These are phyloP conservation scores for Gisinianus flammeolus DNA, from an alignment of 2,888 invertebrate genomes.

Conservation along the genomic window DNA sequence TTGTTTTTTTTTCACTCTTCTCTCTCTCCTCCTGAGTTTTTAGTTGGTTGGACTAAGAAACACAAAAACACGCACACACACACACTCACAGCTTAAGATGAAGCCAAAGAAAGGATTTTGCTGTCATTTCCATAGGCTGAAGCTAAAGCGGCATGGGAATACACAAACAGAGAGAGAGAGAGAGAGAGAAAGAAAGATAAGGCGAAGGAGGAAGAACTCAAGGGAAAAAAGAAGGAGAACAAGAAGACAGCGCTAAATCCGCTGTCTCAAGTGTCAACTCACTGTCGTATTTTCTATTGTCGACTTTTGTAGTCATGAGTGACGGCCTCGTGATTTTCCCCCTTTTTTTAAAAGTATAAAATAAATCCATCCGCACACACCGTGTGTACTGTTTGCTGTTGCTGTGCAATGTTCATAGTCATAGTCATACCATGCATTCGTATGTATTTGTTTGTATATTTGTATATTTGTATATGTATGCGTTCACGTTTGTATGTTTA, in stretches of 20 bases:
- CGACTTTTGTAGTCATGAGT: not conserved
- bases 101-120: conserved; percentile 28
- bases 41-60: not conserved
- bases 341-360: not conserved
- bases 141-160: not conserved
- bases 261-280: not conserved
- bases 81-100: conserved; percentile 2
- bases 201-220: too few species aligned
- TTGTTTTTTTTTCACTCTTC: not conserved
- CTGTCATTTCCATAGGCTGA: conserved; percentile 1
- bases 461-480: too few species aligned
- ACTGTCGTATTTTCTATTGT: not conserved
- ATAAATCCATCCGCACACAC: too few species aligned
- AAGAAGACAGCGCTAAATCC: not conserved
- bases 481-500: too few species aligned
- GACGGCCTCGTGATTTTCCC: not conserved
- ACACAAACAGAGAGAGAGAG: not conserved
- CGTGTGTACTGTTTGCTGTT: not conserved
- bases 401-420: too few species aligned
- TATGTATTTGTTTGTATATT: too few species aligned
- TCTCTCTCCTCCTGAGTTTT: not conserved
- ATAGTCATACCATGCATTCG: too few species aligned
- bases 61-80: not conserved
- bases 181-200: not conserved
- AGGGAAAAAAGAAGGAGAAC: too few species aligned